Percentiles rank a stretch among this genome's conserved stretches.
Evolutionary conservation across 2,888 invertebrate species (phyloP).

Genomic region (Megalurothrips usitatus): DNA sequence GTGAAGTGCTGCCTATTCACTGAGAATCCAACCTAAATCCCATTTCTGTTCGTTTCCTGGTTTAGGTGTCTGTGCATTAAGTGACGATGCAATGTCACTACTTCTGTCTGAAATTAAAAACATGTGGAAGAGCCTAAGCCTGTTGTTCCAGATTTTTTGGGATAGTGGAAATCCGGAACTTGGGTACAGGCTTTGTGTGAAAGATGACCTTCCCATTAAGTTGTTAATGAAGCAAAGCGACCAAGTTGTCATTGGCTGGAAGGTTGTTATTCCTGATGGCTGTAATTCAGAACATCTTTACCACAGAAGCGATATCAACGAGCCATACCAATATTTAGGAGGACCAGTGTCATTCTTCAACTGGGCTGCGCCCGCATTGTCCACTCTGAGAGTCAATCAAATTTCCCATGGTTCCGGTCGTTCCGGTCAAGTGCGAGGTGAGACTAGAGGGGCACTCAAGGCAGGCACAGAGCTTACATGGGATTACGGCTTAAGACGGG

Average conservation of each 20-base stretch:
- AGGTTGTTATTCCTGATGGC: not conserved
- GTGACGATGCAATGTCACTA: not conserved
- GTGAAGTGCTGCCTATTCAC: not conserved
- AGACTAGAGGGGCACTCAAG: not conserved
- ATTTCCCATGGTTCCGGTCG: not conserved
- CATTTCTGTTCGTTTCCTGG: too few species aligned
- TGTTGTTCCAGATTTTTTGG: not conserved
- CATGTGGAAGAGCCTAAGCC: not conserved
- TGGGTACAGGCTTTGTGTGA: not conserved
- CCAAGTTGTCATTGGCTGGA: not conserved
- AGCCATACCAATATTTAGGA: not conserved
- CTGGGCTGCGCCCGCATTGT: not conserved
- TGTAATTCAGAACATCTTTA: not conserved
- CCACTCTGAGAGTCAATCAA: not conserved
- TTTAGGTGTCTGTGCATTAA: not conserved
- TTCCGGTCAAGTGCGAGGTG: not conserved
- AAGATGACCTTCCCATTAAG: not conserved
- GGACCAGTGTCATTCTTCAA: not conserved
- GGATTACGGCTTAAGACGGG: not conserved
- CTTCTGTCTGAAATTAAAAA: not conserved
- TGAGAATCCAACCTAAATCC: not conserved
- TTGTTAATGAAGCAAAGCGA: not conserved
- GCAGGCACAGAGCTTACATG: not conserved
- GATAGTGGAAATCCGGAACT: not conserved
- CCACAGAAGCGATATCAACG: not conserved